A percentile compares a stretch with the other conserved stretches of the same genome.
These are phyloP conservation scores for Hydraecia micacea DNA, from an alignment of 2,888 invertebrate genomes.

Conservation along the genomic window DNA sequence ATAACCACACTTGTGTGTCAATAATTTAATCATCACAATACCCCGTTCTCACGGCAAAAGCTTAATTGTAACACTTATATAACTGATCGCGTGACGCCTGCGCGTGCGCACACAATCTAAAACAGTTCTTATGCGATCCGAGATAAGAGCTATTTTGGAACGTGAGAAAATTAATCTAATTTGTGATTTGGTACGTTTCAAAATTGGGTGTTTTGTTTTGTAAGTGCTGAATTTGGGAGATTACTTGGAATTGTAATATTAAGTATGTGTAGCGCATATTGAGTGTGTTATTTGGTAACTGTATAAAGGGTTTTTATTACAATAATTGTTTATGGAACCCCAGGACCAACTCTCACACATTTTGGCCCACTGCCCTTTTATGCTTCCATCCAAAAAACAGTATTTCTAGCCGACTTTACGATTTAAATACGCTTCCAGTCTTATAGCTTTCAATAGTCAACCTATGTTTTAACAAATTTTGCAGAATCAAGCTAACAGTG, in stretches of 20 bases:
- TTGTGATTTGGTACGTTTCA: slow-evolving; percentile 60
- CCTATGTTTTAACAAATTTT: too few relatives aligned
- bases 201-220: slow-evolving; percentile 61
- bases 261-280: slow-evolving; percentile 13
- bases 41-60: slow-evolving; percentile 62
- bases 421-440: neutral
- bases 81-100: slow-evolving; percentile 63
- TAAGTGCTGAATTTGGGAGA: slow-evolving; percentile 53
- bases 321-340: neutral
- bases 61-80: slow-evolving; percentile 68
- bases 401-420: neutral
- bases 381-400: neutral
- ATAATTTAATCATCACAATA: slow-evolving; percentile 64
- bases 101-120: slow-evolving; percentile 48
- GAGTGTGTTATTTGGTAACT: slow-evolving; percentile 2
- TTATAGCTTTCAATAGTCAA: too few relatives aligned
- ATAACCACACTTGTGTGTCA: slow-evolving; percentile 55
- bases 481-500: neutral
- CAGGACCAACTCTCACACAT: neutral
- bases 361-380: neutral
- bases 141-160: slow-evolving; percentile 55
- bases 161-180: slow-evolving; percentile 58
- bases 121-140: slow-evolving; percentile 52
- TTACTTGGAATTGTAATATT: slow-evolving; percentile 31
- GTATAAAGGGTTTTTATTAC: neutral